These are phyloP conservation scores for Sphaerodactylus townsendi DNA, from an alignment of 2,113 vertebrate genomes.

Conservation along the genomic window DNA sequence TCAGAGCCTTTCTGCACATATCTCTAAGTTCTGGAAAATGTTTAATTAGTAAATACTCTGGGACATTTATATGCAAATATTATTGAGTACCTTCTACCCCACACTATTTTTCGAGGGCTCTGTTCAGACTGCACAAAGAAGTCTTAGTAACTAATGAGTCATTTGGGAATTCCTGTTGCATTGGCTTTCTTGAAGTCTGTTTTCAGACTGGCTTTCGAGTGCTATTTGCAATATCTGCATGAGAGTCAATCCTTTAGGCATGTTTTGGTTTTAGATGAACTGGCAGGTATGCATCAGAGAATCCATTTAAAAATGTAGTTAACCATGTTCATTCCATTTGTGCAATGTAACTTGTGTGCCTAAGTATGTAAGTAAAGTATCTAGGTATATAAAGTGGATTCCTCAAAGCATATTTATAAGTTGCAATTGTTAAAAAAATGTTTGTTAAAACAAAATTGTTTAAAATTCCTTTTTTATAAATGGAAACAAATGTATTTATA, in stretches of 20 bases:
- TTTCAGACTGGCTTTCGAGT: background rate
- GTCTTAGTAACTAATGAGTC: background rate
- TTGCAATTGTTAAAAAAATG: too few species aligned
- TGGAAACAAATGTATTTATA: too few species aligned
- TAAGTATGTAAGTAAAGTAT: too few species aligned
- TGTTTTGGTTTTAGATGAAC: background rate
- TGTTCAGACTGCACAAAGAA: background rate
- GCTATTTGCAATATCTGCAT: background rate
- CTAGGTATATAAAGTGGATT: too few species aligned
- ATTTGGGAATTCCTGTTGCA: background rate
- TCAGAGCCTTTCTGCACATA: background rate
- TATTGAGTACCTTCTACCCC: background rate
- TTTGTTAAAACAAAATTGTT: too few species aligned
- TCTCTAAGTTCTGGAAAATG: background rate
- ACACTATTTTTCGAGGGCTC: background rate
- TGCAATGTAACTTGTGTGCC: background rate
- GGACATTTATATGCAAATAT: background rate
- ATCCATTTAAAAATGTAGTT: background rate
- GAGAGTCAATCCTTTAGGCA: background rate
- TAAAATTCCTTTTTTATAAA: too few species aligned
- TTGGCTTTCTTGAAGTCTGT: background rate
- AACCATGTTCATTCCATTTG: background rate
- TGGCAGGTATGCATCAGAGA: background rate
- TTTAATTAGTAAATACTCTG: background rate
- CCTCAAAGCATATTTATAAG: too few species aligned